phyloP scores from a whole-genome alignment of 2,113 vertebrate species.

The Eclectus roratus region DNA sequence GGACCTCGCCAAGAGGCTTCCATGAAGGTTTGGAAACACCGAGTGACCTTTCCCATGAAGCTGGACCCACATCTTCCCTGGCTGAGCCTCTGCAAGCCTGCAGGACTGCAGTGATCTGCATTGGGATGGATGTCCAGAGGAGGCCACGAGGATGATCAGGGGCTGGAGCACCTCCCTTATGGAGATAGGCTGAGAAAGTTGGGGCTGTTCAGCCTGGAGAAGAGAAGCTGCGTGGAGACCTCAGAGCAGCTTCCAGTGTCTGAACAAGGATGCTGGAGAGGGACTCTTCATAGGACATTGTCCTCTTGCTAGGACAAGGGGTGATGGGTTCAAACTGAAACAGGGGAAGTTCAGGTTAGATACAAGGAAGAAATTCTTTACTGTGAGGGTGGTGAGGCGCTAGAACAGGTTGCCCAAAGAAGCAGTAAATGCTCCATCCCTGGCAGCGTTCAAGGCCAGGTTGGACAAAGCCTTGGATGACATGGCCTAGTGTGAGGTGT shows the following conservation, averaged over 20 bases:
- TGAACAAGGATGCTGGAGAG: neutral
- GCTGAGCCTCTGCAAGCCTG: accelerated
- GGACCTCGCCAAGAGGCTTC: neutral
- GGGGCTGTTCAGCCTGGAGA: neutral
- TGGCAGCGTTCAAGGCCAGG: neutral
- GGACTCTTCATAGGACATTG: neutral
- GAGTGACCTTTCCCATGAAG: neutral
- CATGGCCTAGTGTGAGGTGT: neutral
- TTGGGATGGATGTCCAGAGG: neutral
- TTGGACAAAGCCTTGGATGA: neutral
- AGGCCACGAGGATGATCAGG: no score
- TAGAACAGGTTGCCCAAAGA: neutral
- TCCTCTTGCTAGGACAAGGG: no score
- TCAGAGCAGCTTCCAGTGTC: neutral
- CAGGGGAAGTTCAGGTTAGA: neutral
- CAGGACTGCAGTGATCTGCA: neutral
- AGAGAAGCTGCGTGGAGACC: neutral
- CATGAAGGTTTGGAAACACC: neutral
- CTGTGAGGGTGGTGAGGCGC: neutral
- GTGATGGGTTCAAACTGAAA: neutral
- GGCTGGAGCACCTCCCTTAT: neutral
- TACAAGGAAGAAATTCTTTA: neutral
- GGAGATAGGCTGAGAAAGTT: neutral
- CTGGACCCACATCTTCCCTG: neutral
- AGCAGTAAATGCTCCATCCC: neutral